Base-by-base conservation (phyloP, 2,888 invertebrate species). In the Sarcophaga carnaria region DNA sequence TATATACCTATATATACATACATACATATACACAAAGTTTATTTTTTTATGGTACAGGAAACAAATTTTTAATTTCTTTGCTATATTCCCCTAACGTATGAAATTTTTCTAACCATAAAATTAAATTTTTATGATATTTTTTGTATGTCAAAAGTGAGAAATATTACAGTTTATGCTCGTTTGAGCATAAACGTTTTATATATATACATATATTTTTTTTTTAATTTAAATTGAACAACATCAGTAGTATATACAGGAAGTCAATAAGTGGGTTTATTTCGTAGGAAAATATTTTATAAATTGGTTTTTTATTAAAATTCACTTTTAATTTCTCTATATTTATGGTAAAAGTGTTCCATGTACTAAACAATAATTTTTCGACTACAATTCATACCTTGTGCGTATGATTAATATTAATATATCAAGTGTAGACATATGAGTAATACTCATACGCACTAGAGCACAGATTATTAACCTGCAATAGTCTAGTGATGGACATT, bases 101-200 rank as follows among this genome's bases (percentile, higher is more conserved):
- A 14, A 27, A 66, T 14, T 37, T 66, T 37, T 66, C 37, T 37
- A 66, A 66, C 66, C 66, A 66, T 37, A 66, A 66, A 66, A 66
- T 66, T 66, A 66, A 25, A 66, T 66, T 37, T 64, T 54, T 54
- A 54, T 54, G 54, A 17, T 4, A 54, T 14, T 54, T 54, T 54
- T 17, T 54, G 12, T 54, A 14, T 54, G 17, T 54, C 17, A 54
- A 54, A 54, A 54, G 54, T 54, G 54, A 54, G 54, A 17, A 54
- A 54, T 37, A 54, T 54, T 54, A 54, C 14, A 12, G 25, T 64
- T 66, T 66, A n/a, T 66, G 66, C 66, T 66, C 17, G 27, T 17
- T 14, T 37, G n/a, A 66, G 66, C 66, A 45, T 66, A 66, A 66
- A 66, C 14, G 12, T 17, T 66, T 66, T 54, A 20, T 20, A 20